Evolutionary conservation across 2,113 vertebrate genomes (phyloP).

Genomic region (Melanerpes formicivorus): DNA sequence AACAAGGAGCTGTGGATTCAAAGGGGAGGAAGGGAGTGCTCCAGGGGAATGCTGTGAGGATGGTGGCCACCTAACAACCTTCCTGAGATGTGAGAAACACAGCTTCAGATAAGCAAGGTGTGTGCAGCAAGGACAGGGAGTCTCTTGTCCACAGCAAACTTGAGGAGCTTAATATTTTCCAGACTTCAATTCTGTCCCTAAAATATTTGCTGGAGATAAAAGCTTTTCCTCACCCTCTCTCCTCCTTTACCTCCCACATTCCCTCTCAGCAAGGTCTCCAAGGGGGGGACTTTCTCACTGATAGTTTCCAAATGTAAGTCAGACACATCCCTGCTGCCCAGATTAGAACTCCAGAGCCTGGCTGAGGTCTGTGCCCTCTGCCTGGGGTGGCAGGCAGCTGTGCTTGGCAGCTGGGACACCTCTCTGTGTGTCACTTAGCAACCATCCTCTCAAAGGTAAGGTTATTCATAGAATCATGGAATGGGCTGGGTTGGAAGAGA

Average conservation of each 20-base stretch:
- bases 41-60: neutral
- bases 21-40: neutral
- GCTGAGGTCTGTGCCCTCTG: neutral
- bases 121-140: neutral
- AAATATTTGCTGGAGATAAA: neutral
- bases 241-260: neutral
- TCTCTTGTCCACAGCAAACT: neutral
- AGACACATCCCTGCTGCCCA: neutral
- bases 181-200: neutral
- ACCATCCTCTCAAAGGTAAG: neutral
- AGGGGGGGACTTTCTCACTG: neutral
- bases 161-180: conserved; percentile 15
- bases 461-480: too few species aligned
- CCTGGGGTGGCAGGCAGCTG: fast-evolving
- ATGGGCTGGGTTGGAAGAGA: too few species aligned
- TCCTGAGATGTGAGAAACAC: neutral
- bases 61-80: fast-evolving
- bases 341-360: neutral
- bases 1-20: fast-evolving
- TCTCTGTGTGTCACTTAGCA: neutral
- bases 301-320: neutral
- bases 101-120: neutral
- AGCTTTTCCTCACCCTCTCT: conserved; percentile 21
- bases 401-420: neutral
- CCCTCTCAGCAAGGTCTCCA: neutral